Percentiles rank a stretch among this genome's conserved stretches.
These are phyloP conservation scores for Pseudolaguvia tuberculata DNA, from an alignment of 2,113 vertebrate genomes.

Conservation along the genomic window DNA sequence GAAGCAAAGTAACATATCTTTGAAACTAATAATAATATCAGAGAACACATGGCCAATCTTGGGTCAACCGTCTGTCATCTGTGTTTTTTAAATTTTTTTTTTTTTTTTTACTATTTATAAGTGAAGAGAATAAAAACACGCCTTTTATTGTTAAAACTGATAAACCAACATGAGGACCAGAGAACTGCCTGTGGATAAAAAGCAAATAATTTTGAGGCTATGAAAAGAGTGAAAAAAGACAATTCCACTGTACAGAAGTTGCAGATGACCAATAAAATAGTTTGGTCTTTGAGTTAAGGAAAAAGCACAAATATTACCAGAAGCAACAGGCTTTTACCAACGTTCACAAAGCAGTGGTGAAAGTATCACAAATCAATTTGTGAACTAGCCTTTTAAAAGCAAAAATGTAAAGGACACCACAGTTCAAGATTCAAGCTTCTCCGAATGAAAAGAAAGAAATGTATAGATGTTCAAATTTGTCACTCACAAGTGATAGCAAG, in stretches of 20 bases:
- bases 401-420: not conserved
- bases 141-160: not conserved
- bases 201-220: not conserved
- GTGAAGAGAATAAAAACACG: not conserved
- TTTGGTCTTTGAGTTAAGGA: not conserved
- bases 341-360: not conserved
- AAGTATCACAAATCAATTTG: not conserved
- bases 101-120: no score
- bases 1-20: no score
- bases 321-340: no score
- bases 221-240: not conserved
- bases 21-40: no score
- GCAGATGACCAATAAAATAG: not conserved
- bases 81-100: no score
- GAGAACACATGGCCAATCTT: no score
- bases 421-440: not conserved
- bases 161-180: not conserved
- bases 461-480: not conserved
- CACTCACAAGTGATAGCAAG: not conserved
- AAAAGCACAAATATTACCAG: not conserved
- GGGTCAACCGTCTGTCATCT: no score
- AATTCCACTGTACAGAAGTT: not conserved
- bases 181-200: not conserved
- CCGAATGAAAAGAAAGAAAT: no score
- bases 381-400: not conserved